Percentiles rank a stretch among this genome's conserved stretches.
phyloP scores from a whole-genome alignment of 2,113 vertebrate genomes.

The Sardina pilchardus region DNA sequence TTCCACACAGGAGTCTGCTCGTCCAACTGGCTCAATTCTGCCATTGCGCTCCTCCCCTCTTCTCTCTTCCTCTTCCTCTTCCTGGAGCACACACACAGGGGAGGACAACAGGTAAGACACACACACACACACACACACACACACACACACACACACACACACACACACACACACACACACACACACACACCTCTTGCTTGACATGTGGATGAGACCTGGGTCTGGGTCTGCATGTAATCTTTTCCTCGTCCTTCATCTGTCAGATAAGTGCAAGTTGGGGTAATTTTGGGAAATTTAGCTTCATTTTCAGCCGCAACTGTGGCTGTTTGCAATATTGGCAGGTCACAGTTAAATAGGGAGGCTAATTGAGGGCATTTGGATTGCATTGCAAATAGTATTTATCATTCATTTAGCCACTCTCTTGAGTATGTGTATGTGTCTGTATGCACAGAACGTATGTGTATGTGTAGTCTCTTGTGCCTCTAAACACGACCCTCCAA shows the following conservation, averaged over 20 bases:
- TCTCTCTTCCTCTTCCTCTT: conserved; percentile 79
- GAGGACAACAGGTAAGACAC: conserved; percentile 9
- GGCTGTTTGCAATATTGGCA: too few relatives aligned
- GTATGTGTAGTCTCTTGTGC: neutral
- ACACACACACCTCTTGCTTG: too few relatives aligned
- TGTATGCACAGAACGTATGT: neutral
- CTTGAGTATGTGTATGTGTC: too few relatives aligned
- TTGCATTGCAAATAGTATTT: too few relatives aligned
- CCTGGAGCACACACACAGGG: conserved; percentile 36
- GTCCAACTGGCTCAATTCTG: conserved; percentile 88
- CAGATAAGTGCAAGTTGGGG: neutral
- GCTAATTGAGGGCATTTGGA: too few relatives aligned
- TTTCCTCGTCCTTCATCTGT: neutral
- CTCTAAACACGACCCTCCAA: too few relatives aligned
- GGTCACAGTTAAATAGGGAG: too few relatives aligned
- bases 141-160: neutral
- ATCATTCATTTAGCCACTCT: too few relatives aligned
- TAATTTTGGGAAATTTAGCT: too few relatives aligned
- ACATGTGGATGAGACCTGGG: too few relatives aligned
- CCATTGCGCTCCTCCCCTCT: conserved; percentile 80
- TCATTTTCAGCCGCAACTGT: too few relatives aligned
- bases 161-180: neutral
- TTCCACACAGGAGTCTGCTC: conserved; percentile 87
- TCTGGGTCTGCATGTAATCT: conserved; percentile 16
- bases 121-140: neutral